phyloP scores from a whole-genome alignment of 2,888 invertebrate species.

The Microctonus brassicae region DNA sequence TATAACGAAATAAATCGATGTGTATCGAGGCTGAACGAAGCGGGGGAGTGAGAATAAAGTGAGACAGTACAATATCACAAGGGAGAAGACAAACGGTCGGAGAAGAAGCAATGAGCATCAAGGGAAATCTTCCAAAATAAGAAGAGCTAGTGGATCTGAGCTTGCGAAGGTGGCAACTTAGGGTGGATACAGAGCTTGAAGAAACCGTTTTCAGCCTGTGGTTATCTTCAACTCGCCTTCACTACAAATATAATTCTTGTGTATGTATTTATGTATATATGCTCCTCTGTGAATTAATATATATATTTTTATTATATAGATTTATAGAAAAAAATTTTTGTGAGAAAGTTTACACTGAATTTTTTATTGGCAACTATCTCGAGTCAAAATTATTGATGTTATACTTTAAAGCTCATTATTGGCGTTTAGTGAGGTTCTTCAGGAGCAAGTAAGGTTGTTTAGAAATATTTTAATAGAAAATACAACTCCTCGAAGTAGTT shows the following conservation, averaged over 20 bases:
- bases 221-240: conserved; percentile 29
- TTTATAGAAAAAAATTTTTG: no score
- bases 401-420: no score
- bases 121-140: conserved; percentile 63
- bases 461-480: no score
- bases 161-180: background rate
- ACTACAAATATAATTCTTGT: background rate
- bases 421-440: no score
- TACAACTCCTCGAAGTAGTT: no score
- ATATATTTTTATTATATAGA: no score
- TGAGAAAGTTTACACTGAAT: no score
- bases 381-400: no score
- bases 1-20: background rate
- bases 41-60: background rate
- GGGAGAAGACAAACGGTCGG: conserved; percentile 29
- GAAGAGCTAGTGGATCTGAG: conserved; percentile 2
- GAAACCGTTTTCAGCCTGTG: conserved; percentile 43
- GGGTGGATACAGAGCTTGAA: conserved; percentile 5
- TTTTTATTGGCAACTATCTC: no score
- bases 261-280: no score
- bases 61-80: conserved; percentile 31
- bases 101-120: conserved; percentile 59
- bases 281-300: no score
- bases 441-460: no score
- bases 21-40: background rate